phyloP scores from a whole-genome alignment of 2,888 invertebrate species.

The Folsomia manolachei region DNA sequence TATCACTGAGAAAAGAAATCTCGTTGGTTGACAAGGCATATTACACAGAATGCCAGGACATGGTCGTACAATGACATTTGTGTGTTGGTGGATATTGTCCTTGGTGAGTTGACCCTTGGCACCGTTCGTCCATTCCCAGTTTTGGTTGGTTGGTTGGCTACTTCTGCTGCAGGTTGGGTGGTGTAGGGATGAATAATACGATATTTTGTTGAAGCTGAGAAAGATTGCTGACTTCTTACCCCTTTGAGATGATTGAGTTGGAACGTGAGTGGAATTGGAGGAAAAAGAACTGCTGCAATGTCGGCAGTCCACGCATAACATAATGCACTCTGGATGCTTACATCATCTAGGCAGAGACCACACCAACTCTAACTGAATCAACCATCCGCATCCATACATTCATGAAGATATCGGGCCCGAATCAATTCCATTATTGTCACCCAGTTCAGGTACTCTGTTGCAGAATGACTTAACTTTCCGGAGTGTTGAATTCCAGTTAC shows the following conservation, averaged over 20 bases:
- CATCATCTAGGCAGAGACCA: too few species aligned
- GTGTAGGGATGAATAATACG: neutral
- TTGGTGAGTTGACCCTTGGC: conserved; percentile 1
- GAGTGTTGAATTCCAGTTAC: neutral
- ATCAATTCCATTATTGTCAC: conserved; percentile 30
- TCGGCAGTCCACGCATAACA: neutral
- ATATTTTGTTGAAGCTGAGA: conserved; percentile 8
- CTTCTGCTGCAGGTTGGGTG: neutral
- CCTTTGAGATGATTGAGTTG: conserved; percentile 50
- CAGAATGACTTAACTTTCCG: neutral
- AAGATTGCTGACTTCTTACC: conserved; percentile 40
- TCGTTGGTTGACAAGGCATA: neutral
- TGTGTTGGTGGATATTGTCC: conserved; percentile 1
- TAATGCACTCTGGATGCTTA: neutral
- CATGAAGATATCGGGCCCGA: conserved; percentile 9
- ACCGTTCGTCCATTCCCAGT: neutral
- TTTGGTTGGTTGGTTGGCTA: neutral
- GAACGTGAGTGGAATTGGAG: conserved; percentile 44
- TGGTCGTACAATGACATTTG: neutral
- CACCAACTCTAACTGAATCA: too few species aligned
- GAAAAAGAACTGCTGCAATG: neutral
- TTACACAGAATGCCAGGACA: neutral
- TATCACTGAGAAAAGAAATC: neutral
- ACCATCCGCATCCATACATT: neutral
- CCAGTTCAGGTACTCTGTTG: conserved; percentile 11